Evolutionary conservation across 2,888 invertebrate species (phyloP).

Genomic region (Morinoia aosen): DNA sequence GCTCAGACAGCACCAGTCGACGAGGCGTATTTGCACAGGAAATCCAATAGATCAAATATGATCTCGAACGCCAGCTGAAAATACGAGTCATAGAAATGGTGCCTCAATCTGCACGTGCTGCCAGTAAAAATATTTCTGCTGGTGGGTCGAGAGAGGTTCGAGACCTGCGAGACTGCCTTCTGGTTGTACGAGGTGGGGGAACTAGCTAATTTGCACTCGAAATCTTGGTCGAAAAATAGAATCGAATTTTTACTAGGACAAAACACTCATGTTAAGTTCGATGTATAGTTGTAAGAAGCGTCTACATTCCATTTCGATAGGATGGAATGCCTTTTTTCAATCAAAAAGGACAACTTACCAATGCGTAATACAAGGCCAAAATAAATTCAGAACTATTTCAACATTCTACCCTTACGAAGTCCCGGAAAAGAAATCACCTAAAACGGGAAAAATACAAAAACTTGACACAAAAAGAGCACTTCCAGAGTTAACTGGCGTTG

Average conservation of each 20-base stretch:
- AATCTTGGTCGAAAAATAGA: not conserved
- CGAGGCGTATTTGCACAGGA: slow-evolving; percentile 30
- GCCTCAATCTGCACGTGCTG: slow-evolving; percentile 26
- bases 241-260: not conserved
- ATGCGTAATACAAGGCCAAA: not conserved
- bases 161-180: not conserved
- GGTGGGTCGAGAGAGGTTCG: not conserved
- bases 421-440: not conserved
- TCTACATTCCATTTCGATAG: too few species aligned
- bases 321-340: too few species aligned
- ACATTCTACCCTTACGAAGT: not conserved
- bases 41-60: slow-evolving; percentile 52
- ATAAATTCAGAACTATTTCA: not conserved
- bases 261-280: too few species aligned
- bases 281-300: too few species aligned
- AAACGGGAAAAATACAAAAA: not conserved
- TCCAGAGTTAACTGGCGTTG: slow-evolving; percentile 37
- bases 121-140: slow-evolving; percentile 1
- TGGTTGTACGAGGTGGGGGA: not conserved
- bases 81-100: slow-evolving; percentile 35
- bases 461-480: not conserved
- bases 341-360: too few species aligned
- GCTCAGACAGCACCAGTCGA: not conserved
- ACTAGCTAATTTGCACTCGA: not conserved
- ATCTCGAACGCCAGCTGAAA: slow-evolving; percentile 40